Conservation (phyloP, 2,797 vertebrate genomes). For the Limnodromus scolopaceus region DNA sequence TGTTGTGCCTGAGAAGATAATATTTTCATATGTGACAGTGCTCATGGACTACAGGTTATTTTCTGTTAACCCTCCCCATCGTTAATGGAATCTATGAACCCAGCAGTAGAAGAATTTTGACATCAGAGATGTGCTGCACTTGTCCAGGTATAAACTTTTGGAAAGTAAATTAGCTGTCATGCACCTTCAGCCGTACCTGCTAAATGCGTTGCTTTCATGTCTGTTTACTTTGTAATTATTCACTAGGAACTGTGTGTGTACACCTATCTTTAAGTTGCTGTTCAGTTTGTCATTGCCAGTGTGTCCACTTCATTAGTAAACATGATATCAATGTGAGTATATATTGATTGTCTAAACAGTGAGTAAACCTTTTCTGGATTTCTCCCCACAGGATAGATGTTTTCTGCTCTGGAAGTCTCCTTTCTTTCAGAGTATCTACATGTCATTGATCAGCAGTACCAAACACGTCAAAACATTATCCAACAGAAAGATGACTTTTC, state of each 20-base stretch:
- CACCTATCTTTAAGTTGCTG: background rate
- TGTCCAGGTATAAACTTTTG: background rate
- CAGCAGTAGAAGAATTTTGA: background rate
- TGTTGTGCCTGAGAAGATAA: background rate
- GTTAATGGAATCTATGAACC: accelerated
- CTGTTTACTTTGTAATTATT: background rate
- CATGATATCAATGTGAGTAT: accelerated
- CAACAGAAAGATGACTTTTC: background rate
- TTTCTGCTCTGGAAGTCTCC: background rate
- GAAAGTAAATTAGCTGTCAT: background rate
- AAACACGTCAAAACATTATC: accelerated
- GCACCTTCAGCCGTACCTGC: background rate
- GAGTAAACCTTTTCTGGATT: background rate
- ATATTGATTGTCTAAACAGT: background rate
- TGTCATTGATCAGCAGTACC: background rate
- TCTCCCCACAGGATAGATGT: background rate
- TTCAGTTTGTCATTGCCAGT: background rate
- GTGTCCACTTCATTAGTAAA: background rate
- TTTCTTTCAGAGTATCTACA: background rate
- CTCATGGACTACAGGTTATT: background rate
- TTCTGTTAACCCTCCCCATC: background rate
- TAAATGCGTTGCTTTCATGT: accelerated
- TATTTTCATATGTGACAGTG: background rate
- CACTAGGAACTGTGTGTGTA: accelerated
- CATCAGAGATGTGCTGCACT: background rate